phyloP scores from a whole-genome alignment of 2,888 invertebrate species.

The Drosophila peninsularis region DNA sequence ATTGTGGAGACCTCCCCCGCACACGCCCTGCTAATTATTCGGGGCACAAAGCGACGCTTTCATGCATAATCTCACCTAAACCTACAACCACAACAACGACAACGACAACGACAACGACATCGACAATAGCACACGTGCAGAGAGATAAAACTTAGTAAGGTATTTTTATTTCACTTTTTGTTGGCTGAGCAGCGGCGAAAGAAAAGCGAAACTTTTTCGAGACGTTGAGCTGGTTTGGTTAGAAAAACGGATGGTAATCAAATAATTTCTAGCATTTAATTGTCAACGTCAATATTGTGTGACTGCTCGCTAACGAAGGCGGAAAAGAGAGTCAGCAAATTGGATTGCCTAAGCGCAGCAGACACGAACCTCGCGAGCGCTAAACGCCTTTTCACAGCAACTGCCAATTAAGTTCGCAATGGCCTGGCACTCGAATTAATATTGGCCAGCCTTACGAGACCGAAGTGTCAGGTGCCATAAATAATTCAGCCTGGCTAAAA shows the following conservation, averaged over 20 bases:
- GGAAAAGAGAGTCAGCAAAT: conserved; percentile 13
- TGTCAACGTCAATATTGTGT: conserved; percentile 50
- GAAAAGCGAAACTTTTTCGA: conserved; percentile 73
- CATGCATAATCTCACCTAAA: conserved; percentile 72
- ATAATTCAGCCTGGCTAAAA: neutral
- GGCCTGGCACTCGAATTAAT: conserved; percentile 6
- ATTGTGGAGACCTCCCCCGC: conserved; percentile 18
- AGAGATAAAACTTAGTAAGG: conserved; percentile 44
- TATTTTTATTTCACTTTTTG: conserved; percentile 43
- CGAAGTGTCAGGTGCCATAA: neutral
- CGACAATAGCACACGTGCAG: conserved; percentile 42
- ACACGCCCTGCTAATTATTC: conserved; percentile 62
- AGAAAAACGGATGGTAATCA: conserved; percentile 64
- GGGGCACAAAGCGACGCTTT: conserved; percentile 70
- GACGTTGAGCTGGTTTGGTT: conserved; percentile 58
- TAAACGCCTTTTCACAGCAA: conserved; percentile 33
- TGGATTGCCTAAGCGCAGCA: conserved; percentile 37
- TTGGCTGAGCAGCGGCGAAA: conserved; percentile 35
- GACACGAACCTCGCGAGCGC: conserved; percentile 46
- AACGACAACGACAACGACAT: conserved; percentile 16
- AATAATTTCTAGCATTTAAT: conserved; percentile 74
- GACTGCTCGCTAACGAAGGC: conserved; percentile 10
- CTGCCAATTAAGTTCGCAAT: conserved; percentile 5
- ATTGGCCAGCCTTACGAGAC: conserved; percentile 1
- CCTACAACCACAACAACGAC: conserved; percentile 19